Evolutionary conservation across 2,113 vertebrate species (phyloP).

Genomic region (Rhabdornis inornatus): DNA sequence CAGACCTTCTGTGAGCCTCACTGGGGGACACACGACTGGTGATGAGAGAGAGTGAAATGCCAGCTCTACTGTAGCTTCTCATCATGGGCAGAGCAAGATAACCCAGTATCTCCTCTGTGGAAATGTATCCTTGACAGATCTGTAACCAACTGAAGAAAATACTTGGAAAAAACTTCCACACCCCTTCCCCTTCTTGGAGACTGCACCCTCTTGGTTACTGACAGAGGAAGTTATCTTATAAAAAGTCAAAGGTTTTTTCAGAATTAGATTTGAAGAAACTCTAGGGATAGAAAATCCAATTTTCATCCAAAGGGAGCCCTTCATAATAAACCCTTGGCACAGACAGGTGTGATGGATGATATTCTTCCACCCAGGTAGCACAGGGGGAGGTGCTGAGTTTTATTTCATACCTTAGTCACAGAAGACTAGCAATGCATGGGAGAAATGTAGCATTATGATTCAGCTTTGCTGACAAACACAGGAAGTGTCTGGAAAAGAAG

Average conservation of each 20-base stretch:
- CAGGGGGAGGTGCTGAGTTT: neutral
- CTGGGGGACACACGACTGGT: too few relatives aligned
- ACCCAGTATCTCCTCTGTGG: neutral
- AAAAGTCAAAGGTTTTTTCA: neutral
- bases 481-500: neutral
- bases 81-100: neutral
- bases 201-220: neutral
- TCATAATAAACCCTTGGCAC: neutral
- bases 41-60: neutral
- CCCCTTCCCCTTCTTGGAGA: neutral
- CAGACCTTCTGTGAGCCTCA: neutral
- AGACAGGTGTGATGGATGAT: neutral
- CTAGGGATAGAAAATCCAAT: neutral
- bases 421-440: neutral
- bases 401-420: neutral
- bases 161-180: neutral
- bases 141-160: neutral
- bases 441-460: neutral
- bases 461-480: neutral
- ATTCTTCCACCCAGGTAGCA: neutral
- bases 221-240: neutral
- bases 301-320: neutral
- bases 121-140: neutral
- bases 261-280: neutral
- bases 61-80: neutral